Percentiles rank a stretch among this genome's conserved stretches.
phyloP scores from a whole-genome alignment of 2,113 vertebrate genomes.

The Ia io region DNA sequence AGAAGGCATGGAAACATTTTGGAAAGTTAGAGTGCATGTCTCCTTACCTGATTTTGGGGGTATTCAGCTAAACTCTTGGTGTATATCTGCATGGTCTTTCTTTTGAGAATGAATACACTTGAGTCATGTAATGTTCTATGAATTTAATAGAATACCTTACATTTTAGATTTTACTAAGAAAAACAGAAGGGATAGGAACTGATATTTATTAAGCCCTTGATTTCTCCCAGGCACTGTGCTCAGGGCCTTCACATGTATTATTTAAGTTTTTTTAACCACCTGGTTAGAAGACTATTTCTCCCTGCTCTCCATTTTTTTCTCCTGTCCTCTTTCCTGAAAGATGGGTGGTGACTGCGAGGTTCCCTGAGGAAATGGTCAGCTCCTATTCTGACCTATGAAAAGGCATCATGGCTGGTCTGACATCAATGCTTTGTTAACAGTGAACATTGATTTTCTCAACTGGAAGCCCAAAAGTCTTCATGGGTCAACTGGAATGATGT shows the following conservation, averaged over 20 bases:
- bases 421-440: slow-evolving; percentile 19
- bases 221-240: neutral
- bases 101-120: neutral
- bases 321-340: neutral
- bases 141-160: neutral
- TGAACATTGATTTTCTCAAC: slow-evolving; percentile 35
- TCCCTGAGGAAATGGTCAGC: slow-evolving; percentile 61
- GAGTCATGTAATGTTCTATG: neutral
- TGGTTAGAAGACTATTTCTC: neutral
- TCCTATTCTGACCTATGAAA: slow-evolving; percentile 55
- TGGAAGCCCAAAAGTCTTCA: slow-evolving; percentile 39
- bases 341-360: neutral
- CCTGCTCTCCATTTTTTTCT: neutral
- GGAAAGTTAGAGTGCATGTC: neutral
- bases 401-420: slow-evolving; percentile 49
- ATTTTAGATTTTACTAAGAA: neutral
- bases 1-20: neutral
- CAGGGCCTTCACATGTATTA: neutral
- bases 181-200: neutral
- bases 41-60: neutral
- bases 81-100: neutral
- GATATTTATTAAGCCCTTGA: neutral
- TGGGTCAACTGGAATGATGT: slow-evolving; percentile 36
- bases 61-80: neutral
- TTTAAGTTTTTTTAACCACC: neutral